Evolutionary conservation across 2,113 vertebrate genomes (phyloP), one percentile per base, ranked within the genome.

Genomic region (Anser brachyrhynchus): DNA sequence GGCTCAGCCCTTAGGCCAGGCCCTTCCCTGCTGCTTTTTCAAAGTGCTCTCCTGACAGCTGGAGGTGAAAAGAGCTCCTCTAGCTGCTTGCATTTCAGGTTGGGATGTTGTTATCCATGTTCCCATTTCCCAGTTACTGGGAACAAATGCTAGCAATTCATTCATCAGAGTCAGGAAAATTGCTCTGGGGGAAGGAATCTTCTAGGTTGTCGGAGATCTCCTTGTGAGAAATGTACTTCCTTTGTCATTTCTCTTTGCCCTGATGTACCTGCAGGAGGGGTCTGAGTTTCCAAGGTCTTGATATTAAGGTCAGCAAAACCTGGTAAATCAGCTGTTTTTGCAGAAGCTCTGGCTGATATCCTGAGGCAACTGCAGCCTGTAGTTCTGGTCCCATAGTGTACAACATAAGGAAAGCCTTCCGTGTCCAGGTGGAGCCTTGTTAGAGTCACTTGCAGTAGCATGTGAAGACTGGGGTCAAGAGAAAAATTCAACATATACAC

Each of bases 391-490:
- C 18, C 6, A 64, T 35, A 57, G 35, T 37, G 33, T 31, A 1
- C 0, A 17, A 2, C 31, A 5, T 11, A 15, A 19, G 75, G 22
- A 61, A 13, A 31, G 59, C 33, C 8, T 2, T 8, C 49, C 14
- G 23, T 23, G 39, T n/a, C 70, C 1, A 0, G 33, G 39, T 58
- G 23, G 52, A 51, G 41, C 19, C 15, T 2, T 13, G 0, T 35
- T 23, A 44, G 13, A 35, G 69, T 52, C 58, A 10, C 41, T 22
- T 18, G 41, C 23, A 44, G 44, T 5, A 59, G 71, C 58, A 13
- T 35, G 4, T 12, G 35, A 59, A 39, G 57, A 2, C 11, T 20
- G 29, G 1, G 17, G 20, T 19, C 14, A 31, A 52, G 17, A 80
- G 51, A 61, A 43, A 76, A 55, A 73, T 65, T 39, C 39, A 31